Conservation (phyloP, 2,113 vertebrate species). For the Pelusios castaneus region DNA sequence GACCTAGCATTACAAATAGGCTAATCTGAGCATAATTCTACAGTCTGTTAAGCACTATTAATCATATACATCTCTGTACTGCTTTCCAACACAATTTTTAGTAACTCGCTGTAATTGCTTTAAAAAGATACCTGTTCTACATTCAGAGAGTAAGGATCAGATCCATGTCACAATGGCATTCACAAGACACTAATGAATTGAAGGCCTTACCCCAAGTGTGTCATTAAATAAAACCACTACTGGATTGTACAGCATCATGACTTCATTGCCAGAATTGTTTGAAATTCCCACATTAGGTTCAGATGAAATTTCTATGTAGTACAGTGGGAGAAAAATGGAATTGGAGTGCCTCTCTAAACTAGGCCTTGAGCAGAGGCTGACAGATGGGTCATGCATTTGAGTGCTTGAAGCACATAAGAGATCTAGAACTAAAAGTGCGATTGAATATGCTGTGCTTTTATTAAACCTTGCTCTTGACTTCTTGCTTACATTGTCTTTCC, state of each 20-base stretch:
- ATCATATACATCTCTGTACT: not conserved
- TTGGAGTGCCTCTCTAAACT: not conserved
- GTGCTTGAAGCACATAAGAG: not conserved
- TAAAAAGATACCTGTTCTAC: not conserved
- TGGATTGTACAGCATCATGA: not conserved
- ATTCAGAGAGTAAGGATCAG: not conserved
- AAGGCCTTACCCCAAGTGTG: not conserved
- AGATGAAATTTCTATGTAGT: not conserved
- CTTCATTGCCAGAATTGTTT: not conserved
- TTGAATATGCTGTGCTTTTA: not conserved
- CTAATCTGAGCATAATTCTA: not conserved
- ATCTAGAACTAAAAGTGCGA: not conserved
- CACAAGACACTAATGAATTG: not conserved
- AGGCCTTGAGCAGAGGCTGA: not conserved
- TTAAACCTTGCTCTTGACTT: not conserved
- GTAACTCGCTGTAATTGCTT: not conserved
- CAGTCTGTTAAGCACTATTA: not conserved
- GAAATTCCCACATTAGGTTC: not conserved
- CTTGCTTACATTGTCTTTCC: not conserved
- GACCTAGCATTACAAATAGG: not conserved
- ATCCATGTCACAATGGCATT: not conserved
- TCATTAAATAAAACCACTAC: not conserved
- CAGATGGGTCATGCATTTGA: not conserved
- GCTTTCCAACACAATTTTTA: not conserved
- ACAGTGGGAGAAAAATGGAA: not conserved